A percentile compares a stretch with the other conserved stretches of the same genome.
phyloP scores from a whole-genome alignment of 2,888 invertebrate species.

The Caenorhabditis macrosperma region DNA sequence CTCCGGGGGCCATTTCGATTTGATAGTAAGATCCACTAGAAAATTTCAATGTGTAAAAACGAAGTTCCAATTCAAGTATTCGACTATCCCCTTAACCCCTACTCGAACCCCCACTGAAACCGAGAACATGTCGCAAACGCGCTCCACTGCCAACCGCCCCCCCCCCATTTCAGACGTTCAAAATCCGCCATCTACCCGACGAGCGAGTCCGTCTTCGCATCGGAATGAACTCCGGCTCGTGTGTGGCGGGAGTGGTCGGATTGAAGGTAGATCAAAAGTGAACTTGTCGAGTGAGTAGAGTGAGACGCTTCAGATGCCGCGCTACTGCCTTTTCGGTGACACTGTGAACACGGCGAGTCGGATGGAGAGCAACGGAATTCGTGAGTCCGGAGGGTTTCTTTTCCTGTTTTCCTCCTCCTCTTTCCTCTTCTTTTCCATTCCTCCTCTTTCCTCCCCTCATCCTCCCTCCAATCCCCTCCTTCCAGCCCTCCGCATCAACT shows the following conservation, averaged over 20 bases:
- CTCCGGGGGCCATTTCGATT: too few species aligned
- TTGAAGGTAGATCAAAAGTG: constrained; percentile 45
- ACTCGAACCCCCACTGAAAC: too few species aligned
- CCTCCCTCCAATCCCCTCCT: not conserved
- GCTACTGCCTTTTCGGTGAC: constrained; percentile 70
- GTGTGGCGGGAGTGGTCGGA: constrained; percentile 69
- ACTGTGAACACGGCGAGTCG: constrained; percentile 69
- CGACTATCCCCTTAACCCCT: too few species aligned
- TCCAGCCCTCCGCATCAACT: constrained; percentile 67
- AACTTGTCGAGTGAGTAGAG: not conserved
- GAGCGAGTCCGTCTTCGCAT: constrained; percentile 67
- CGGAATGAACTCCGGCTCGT: constrained; percentile 67
- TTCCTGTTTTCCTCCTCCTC: too few species aligned
- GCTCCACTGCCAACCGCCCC: too few species aligned
- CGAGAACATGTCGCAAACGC: too few species aligned
- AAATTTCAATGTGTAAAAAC: too few species aligned
- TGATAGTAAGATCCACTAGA: too few species aligned
- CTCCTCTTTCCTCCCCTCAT: too few species aligned
- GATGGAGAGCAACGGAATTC: constrained; percentile 71
- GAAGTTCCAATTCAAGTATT: too few species aligned
- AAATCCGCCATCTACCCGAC: constrained; percentile 67
- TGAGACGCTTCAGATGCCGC: constrained; percentile 57
- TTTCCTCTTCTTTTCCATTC: too few species aligned
- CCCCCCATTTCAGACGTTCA: constrained; percentile 60
- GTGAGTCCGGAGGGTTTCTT: constrained; percentile 57